Base-by-base conservation (phyloP, 2,797 vertebrate genomes). In the Natrix natrix region DNA sequence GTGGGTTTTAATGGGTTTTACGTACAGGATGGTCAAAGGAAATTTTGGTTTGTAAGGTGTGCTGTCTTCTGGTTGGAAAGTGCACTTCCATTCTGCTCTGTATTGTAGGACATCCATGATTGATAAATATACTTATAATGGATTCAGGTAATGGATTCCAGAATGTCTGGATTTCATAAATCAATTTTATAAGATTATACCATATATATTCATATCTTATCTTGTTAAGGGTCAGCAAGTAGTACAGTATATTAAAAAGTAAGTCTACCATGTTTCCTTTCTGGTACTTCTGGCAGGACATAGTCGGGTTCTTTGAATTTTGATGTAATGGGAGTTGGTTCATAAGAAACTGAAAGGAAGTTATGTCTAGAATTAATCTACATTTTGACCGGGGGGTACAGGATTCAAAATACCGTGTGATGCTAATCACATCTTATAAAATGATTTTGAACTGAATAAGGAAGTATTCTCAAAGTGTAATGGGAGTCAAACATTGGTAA, bases 311-410 rank as follows among this genome's bases (percentile, higher is more conserved):
- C 92, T 91, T 94, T 86, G 89, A 52, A 20, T 86, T 83, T 91
- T 63, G 94, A 91, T 90, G 61, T 3, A 91, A 93, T 17, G 61
- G 54, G 78, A 2, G 87, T 90, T 69, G 60, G 61, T 92, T 87
- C 91, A 88, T 83, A 86, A 20, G 92, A 94, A 57, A 61, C 95
- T 95, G 93, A 88, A 94, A 94, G 86, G 89, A 92, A 94, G 43
- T 8, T 61, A 91, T 61, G 7, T 78, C 48, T 16, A 90, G 17
- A 60, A 92, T 78, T 94, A 91, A 90, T 87, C 61, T 48, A 93
- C 10, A 91, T 22, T 88, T 6, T 56, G 48, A 90, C 20, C 6
- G 24, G 32, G 57, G 12, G 1, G 61, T 66, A 14, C 4, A n/a
- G 12, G 12, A 13, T 66, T 66, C 26, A 66, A n/a, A 28, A 66